A percentile compares a stretch with the other conserved stretches of the same genome.
Conservation (phyloP, 2,797 vertebrate genomes). For the Scolopax rusticola region DNA sequence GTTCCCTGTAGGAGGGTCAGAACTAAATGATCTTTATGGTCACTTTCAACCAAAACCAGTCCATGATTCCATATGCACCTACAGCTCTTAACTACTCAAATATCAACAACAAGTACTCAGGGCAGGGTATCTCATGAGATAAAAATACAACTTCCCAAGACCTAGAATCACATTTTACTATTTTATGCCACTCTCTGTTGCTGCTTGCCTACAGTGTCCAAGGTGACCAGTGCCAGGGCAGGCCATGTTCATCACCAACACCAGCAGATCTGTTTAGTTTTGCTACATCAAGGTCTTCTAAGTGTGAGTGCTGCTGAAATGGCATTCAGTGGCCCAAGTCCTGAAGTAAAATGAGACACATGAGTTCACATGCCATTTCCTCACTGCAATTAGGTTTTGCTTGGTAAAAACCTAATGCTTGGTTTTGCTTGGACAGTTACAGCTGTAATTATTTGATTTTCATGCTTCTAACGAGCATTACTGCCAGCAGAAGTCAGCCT, state of each 20-base stretch:
- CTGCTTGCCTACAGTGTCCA: rapidly evolving
- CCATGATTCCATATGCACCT: too few species aligned
- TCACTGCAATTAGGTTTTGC: not conserved
- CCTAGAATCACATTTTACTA: not conserved
- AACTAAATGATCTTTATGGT: too few species aligned
- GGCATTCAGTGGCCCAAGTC: not conserved
- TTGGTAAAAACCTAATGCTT: too few species aligned
- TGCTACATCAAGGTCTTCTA: not conserved
- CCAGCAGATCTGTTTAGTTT: not conserved
- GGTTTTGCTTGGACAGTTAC: not conserved
- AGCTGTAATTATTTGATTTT: not conserved
- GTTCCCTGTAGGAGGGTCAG: too few species aligned
- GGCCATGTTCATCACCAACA: rapidly evolving
- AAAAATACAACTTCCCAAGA: not conserved
- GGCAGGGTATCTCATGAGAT: not conserved
- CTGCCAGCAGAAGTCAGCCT: not conserved
- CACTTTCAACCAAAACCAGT: too few species aligned
- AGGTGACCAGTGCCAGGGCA: not conserved
- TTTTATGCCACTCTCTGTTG: not conserved
- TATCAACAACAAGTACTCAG: not conserved
- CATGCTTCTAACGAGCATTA: not conserved
- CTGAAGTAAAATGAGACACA: rapidly evolving
- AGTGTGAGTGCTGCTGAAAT: rapidly evolving
- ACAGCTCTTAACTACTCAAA: not conserved
- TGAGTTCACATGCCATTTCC: not conserved